A percentile compares a stretch with the other conserved stretches of the same genome.
These are phyloP conservation scores for Tineola bisselliella DNA, from an alignment of 2,888 invertebrate genomes.

Conservation along the genomic window DNA sequence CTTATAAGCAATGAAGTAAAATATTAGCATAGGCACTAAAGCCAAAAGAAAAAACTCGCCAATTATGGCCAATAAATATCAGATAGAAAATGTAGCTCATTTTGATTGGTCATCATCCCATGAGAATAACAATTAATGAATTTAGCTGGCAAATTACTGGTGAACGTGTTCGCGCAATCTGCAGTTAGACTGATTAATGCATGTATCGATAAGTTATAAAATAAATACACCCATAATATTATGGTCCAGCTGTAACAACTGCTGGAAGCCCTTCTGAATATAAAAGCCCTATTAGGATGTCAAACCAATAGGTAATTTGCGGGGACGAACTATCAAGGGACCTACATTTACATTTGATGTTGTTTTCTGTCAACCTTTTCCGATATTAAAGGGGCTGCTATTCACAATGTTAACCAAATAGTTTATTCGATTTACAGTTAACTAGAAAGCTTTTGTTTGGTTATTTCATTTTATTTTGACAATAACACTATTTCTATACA, in stretches of 20 bases:
- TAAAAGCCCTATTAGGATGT: slow-evolving; percentile 12
- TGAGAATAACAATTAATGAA: no score
- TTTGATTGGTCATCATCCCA: no score
- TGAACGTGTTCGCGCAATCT: no score
- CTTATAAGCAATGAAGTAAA: no score
- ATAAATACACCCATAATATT: not conserved
- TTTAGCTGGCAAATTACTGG: no score
- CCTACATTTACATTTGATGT: slow-evolving; percentile 12
- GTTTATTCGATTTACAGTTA: not conserved
- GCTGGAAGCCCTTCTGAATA: slow-evolving; percentile 3
- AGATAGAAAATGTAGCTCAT: no score
- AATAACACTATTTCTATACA: no score
- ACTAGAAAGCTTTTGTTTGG: not conserved
- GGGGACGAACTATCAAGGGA: slow-evolving; percentile 9
- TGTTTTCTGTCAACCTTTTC: slow-evolving; percentile 9
- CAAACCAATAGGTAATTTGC: slow-evolving; percentile 13
- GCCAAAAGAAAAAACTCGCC: no score
- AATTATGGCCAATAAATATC: no score
- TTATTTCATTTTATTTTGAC: no score
- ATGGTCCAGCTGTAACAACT: not conserved
- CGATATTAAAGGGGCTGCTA: not conserved
- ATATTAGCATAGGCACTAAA: no score
- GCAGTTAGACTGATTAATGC: no score
- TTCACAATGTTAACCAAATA: slow-evolving; percentile 3
- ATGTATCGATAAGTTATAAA: not conserved